These are phyloP conservation scores for Pseudorasbora parva DNA, from an alignment of 2,113 vertebrate genomes.

Conservation along the genomic window DNA sequence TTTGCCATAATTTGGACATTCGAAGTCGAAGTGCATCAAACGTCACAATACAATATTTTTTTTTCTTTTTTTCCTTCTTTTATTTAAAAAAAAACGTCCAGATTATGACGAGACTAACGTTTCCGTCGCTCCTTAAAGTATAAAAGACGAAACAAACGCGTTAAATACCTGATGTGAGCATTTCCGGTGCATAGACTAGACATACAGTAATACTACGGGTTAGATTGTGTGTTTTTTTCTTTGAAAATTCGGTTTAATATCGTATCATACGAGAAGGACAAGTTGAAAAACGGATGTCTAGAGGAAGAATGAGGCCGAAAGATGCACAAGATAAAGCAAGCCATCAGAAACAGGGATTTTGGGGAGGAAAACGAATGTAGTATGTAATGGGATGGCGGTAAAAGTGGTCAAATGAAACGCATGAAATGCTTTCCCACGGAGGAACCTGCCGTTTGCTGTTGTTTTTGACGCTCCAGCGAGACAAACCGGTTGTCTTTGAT, in stretches of 20 bases:
- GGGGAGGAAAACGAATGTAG: neutral
- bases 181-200: conserved; percentile 68
- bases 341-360: neutral
- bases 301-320: conserved; percentile 50
- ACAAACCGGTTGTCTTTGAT: conserved; percentile 37
- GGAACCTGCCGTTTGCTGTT: neutral
- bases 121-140: conserved; percentile 8
- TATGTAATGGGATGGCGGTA: neutral
- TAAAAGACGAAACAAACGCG: conserved; percentile 27
- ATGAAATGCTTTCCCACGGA: neutral
- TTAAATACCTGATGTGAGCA: conserved; percentile 54
- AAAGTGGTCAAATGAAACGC: neutral
- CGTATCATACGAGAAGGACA: conserved; percentile 38
- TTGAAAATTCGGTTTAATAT: conserved; percentile 55
- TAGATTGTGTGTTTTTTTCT: conserved; percentile 54
- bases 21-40: neutral
- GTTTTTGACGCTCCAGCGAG: neutral
- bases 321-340: neutral
- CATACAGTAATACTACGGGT: conserved; percentile 56
- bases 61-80: neutral
- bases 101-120: neutral
- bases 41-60: neutral
- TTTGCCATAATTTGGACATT: neutral
- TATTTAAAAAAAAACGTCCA: too few relatives aligned
- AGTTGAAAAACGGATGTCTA: too few relatives aligned